These are phyloP conservation scores for Arge pagana DNA, from an alignment of 2,888 invertebrate genomes.

Conservation along the genomic window DNA sequence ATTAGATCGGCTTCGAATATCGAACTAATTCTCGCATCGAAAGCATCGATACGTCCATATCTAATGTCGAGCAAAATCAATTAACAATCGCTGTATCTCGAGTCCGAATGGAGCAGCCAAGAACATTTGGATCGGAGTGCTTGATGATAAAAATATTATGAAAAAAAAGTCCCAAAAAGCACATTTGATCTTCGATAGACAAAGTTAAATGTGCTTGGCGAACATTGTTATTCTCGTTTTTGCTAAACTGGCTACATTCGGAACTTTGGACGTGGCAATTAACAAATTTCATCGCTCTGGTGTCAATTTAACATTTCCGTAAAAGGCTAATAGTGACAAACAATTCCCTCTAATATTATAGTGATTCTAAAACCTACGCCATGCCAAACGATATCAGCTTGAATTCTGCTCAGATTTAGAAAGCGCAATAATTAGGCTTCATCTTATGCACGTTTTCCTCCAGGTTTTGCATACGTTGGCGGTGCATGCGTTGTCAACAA, in stretches of 20 bases:
- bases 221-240: no score
- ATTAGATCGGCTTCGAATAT: constrained; percentile 41
- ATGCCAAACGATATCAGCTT: constrained; percentile 5
- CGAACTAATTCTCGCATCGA: constrained; percentile 38
- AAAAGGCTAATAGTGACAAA: constrained; percentile 11
- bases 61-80: no score
- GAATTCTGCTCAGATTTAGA: not conserved
- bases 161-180: no score
- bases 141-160: no score
- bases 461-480: constrained; percentile 95
- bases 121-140: no score
- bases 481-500: constrained; percentile 96
- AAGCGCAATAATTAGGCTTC: not conserved
- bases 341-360: not conserved
- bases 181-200: no score
- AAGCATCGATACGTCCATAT: constrained; percentile 33
- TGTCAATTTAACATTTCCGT: constrained; percentile 37
- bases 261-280: constrained; percentile 7
- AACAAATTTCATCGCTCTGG: constrained; percentile 32
- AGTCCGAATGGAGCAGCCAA: no score
- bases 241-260: constrained; percentile 6
- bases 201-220: no score
- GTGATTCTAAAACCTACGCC: not conserved
- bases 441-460: constrained; percentile 16
- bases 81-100: no score